phyloP scores from a whole-genome alignment of 2,888 invertebrate genomes.

The Quadroppia sp. region DNA sequence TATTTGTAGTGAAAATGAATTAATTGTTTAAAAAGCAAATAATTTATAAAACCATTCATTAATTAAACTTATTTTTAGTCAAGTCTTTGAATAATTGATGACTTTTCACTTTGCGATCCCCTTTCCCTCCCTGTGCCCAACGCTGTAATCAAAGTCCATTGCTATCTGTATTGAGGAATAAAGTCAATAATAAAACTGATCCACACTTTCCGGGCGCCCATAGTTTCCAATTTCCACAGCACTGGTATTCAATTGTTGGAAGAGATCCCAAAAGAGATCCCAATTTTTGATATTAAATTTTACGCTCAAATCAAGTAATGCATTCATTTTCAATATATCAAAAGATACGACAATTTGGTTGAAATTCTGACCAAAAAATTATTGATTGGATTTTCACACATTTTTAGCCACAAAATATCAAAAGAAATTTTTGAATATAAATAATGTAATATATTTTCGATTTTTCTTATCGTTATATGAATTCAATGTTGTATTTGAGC shows the following conservation, averaged over 20 bases:
- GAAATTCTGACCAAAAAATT: neutral
- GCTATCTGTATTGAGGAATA: neutral
- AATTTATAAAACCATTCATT: neutral
- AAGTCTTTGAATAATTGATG: conserved; percentile 2
- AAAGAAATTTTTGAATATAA: too few species aligned
- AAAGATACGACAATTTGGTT: neutral
- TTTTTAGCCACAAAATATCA: too few species aligned
- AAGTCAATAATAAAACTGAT: neutral
- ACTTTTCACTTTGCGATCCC: neutral
- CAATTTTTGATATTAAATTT: neutral
- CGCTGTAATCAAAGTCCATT: neutral
- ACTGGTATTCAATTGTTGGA: conserved; percentile 2
- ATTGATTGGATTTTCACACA: neutral
- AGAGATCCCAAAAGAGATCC: conserved; percentile 3
- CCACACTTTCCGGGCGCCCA: conserved; percentile 11
- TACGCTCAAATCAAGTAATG: neutral
- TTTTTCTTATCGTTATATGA: neutral
- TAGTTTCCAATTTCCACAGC: conserved; percentile 19
- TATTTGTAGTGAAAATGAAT: neutral
- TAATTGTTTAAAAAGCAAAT: neutral
- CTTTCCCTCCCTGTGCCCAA: neutral
- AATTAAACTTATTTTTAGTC: neutral
- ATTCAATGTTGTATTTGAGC: too few species aligned
- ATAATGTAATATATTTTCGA: neutral
- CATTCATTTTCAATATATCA: neutral